These are phyloP conservation scores for Meliscaeva auricollis DNA, from an alignment of 2,888 invertebrate genomes.

Conservation along the genomic window DNA sequence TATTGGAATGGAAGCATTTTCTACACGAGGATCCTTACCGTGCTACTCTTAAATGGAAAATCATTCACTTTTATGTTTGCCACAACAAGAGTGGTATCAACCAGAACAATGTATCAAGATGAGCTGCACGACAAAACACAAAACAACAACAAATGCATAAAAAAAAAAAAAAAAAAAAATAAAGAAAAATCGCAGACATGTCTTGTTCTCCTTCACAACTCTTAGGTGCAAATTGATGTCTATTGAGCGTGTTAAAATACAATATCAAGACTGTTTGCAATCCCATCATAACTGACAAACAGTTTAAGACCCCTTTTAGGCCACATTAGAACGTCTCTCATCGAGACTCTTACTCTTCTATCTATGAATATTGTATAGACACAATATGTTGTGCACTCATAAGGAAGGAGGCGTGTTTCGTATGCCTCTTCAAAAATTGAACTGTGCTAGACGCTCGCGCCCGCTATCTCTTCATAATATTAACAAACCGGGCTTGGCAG, in stretches of 20 bases:
- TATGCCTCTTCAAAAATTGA: constrained; percentile 50
- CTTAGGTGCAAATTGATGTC: constrained; percentile 74
- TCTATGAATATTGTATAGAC: background rate
- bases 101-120: constrained; percentile 28
- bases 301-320: constrained; percentile 75
- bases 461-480: constrained; percentile 46
- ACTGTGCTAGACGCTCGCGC: constrained; percentile 60
- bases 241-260: constrained; percentile 76
- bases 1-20: constrained; percentile 33
- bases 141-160: constrained; percentile 27
- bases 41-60: constrained; percentile 32
- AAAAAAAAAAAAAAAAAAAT: constrained; percentile 24
- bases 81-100: constrained; percentile 25
- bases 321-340: constrained; percentile 77
- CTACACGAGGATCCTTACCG: constrained; percentile 42
- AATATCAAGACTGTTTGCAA: constrained; percentile 77
- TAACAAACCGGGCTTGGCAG: background rate
- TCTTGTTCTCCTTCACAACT: constrained; percentile 61
- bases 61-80: constrained; percentile 31
- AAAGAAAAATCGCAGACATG: constrained; percentile 47
- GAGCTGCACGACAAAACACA: constrained; percentile 27
- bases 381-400: constrained; percentile 45
- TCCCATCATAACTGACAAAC: constrained; percentile 76
- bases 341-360: constrained; percentile 44
- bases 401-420: constrained; percentile 70